These are phyloP conservation scores for Holacanthella duospinosa DNA, from an alignment of 2,888 invertebrate genomes.

Conservation along the genomic window DNA sequence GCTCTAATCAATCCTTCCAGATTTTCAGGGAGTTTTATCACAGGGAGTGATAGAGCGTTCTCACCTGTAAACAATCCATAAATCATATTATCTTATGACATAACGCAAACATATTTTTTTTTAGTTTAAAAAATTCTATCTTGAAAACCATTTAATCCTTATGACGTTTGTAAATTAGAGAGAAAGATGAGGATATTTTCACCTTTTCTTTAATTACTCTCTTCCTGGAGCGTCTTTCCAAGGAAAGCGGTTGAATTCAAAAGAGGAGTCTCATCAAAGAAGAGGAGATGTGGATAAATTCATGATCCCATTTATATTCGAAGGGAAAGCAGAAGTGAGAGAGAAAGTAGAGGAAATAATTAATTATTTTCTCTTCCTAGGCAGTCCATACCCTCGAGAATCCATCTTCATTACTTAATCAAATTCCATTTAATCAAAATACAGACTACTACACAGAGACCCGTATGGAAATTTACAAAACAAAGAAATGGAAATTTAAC, in stretches of 20 bases:
- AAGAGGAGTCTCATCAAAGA: too few species aligned
- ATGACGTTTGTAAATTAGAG: not conserved
- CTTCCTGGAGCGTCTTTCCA: not conserved
- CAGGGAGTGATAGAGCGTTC: constrained; percentile 36
- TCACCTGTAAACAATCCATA: constrained; percentile 32
- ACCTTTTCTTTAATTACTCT: too few species aligned
- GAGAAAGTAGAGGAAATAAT: too few species aligned
- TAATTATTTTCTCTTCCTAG: constrained; percentile 12
- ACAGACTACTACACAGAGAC: too few species aligned
- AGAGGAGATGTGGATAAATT: constrained; percentile 17
- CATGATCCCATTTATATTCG: constrained; percentile 27
- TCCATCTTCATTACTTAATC: constrained; percentile 5
- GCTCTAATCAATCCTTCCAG: constrained; percentile 87
- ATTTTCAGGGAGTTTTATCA: constrained; percentile 83
- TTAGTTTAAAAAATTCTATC: too few species aligned
- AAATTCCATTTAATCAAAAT: not conserved
- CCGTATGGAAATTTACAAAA: not conserved
- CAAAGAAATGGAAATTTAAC: not conserved
- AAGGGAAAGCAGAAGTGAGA: too few species aligned
- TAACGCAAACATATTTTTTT: too few species aligned
- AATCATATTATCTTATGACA: not conserved
- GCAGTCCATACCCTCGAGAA: not conserved
- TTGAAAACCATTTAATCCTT: not conserved
- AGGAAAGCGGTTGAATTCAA: too few species aligned
- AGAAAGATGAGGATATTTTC: not conserved